phyloP scores from a whole-genome alignment of 1,140 invertebrate species.

The Drosophila prosaltans region DNA sequence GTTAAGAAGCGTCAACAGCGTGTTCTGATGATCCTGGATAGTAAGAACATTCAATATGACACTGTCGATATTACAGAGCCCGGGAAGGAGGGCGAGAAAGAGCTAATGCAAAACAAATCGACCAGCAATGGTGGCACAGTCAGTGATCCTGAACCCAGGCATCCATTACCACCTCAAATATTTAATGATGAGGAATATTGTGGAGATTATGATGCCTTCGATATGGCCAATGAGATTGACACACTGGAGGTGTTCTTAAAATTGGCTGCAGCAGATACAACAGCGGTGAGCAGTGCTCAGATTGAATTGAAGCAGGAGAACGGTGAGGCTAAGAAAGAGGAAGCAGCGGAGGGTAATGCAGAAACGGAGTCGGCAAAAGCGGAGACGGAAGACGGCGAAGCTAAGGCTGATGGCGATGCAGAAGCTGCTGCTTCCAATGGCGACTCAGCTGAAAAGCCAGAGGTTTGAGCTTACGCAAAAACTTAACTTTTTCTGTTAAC shows the following conservation, averaged over 20 bases:
- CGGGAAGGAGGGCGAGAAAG: constrained; percentile 92
- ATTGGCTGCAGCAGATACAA: constrained; percentile 85
- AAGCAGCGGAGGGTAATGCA: constrained; percentile 43
- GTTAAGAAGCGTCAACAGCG: constrained; percentile 97
- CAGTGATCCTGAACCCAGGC: constrained; percentile 85
- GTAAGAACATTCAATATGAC: constrained; percentile 94
- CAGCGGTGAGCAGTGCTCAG: constrained; percentile 83
- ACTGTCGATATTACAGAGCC: constrained; percentile 96
- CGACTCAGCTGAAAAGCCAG: constrained; percentile 51
- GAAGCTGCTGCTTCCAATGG: constrained; percentile 17
- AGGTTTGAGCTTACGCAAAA: constrained; percentile 69
- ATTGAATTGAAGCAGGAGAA: constrained; percentile 83
- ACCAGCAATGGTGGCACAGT: constrained; percentile 89
- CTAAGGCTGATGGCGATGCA: constrained; percentile 20
- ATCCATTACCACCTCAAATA: constrained; percentile 94
- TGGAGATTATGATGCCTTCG: constrained; percentile 97
- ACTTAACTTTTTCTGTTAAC: constrained; percentile 73
- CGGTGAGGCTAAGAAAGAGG: constrained; percentile 57
- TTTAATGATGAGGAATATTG: constrained; percentile 97
- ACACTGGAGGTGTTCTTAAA: constrained; percentile 93
- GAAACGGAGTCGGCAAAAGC: constrained; percentile 49
- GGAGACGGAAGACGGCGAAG: constrained; percentile 2
- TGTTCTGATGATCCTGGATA: constrained; percentile 95
- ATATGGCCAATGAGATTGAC: constrained; percentile 95
- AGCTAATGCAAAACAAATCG: constrained; percentile 95